Evolutionary conservation across 2,797 vertebrate species (phyloP).

Genomic region (Choloepus didactylus): DNA sequence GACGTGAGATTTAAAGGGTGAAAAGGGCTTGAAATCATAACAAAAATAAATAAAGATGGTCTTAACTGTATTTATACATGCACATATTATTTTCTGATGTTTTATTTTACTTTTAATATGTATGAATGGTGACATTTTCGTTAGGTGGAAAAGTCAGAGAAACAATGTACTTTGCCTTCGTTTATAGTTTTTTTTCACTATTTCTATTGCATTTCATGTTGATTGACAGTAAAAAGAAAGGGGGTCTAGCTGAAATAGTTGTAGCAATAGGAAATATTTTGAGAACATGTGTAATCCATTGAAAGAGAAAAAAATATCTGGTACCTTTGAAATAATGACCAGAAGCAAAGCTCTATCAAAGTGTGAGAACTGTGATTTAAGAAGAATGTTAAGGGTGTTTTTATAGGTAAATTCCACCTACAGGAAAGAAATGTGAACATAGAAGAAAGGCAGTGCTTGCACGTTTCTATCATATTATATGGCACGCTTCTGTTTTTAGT

Average conservation of each 20-base stretch:
- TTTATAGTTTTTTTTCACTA: background rate
- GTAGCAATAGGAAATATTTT: background rate
- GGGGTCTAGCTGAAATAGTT: background rate
- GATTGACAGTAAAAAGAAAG: background rate
- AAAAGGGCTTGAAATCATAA: background rate
- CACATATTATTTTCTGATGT: background rate
- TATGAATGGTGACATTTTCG: background rate
- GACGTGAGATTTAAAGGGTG: background rate
- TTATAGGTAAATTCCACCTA: background rate
- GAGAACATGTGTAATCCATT: background rate
- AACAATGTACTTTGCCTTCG: background rate
- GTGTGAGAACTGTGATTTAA: background rate
- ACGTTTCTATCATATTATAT: slow-evolving; percentile 15
- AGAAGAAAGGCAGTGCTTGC: background rate
- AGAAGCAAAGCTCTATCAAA: background rate
- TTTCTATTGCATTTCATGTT: background rate
- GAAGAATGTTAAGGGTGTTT: background rate
- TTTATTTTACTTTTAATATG: background rate
- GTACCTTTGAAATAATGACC: background rate
- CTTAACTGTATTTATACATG: background rate
- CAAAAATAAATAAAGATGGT: background rate
- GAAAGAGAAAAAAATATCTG: background rate
- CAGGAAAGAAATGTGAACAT: background rate
- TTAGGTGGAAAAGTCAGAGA: background rate
- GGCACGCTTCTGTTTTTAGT: background rate